These are phyloP conservation scores for Pristionchus exspectatus DNA, from an alignment of 2,888 invertebrate genomes.

Conservation along the genomic window DNA sequence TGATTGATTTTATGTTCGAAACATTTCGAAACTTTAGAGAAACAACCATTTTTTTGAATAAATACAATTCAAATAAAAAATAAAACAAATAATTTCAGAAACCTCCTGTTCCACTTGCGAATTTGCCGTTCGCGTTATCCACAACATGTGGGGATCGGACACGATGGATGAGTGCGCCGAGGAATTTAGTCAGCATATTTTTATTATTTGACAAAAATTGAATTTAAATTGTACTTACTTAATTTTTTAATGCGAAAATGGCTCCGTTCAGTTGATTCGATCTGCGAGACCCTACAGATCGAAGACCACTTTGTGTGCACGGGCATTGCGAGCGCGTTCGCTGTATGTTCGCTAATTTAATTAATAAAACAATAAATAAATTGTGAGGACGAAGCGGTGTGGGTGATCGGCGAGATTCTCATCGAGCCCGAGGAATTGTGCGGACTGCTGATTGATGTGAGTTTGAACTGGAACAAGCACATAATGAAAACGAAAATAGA, in stretches of 20 bases:
- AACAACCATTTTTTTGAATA: background rate
- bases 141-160: constrained; percentile 64
- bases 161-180: constrained; percentile 65
- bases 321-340: constrained; percentile 67
- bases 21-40: background rate
- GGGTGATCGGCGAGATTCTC: constrained; percentile 69
- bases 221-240: too few species aligned
- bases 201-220: too few species aligned
- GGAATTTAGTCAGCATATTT: constrained; percentile 3
- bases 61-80: background rate
- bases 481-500: too few species aligned
- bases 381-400: constrained; percentile 71
- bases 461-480: background rate
- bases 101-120: constrained; percentile 56
- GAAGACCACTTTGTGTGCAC: constrained; percentile 71
- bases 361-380: background rate
- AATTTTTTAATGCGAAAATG: too few species aligned
- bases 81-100: background rate
- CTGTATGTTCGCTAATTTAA: constrained; percentile 52
- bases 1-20: too few species aligned
- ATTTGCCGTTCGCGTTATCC: constrained; percentile 62
- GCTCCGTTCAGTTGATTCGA: constrained; percentile 45
- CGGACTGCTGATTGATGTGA: constrained; percentile 66
- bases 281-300: constrained; percentile 69
- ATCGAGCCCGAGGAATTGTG: constrained; percentile 71